These are phyloP conservation scores for Lepidotrigona ventralis DNA, from an alignment of 1,140 invertebrate genomes.

Conservation along the genomic window DNA sequence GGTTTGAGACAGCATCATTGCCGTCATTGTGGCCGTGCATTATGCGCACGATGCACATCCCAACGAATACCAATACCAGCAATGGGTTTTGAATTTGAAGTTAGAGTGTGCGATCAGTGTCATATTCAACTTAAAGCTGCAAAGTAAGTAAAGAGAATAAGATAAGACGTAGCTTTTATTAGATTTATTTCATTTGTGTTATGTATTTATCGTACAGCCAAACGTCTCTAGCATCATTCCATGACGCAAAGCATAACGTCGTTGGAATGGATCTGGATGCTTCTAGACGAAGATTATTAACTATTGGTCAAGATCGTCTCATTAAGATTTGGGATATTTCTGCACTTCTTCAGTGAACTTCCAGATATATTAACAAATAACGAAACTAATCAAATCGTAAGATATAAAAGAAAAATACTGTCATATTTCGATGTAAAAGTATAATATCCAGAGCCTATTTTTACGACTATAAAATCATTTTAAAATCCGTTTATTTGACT, in stretches of 20 bases:
- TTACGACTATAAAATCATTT: constrained; percentile 62
- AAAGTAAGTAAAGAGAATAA: constrained; percentile 84
- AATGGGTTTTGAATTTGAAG: constrained; percentile 99
- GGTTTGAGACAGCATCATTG: constrained; percentile 95
- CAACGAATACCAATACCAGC: constrained; percentile 93
- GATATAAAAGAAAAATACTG: constrained; percentile 44
- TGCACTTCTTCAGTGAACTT: constrained; percentile 80
- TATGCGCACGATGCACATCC: constrained; percentile 95
- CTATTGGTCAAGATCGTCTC: constrained; percentile 95
- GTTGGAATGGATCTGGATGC: constrained; percentile 94
- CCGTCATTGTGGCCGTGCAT: constrained; percentile 94
- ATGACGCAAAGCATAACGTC: constrained; percentile 96
- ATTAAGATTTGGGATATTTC: constrained; percentile 94
- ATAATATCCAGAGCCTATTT: constrained; percentile 64
- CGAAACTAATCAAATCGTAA: constrained; percentile 60
- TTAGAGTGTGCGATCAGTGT: constrained; percentile 97
- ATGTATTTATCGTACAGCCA: constrained; percentile 82
- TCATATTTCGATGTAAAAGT: constrained; percentile 50
- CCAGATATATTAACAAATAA: constrained; percentile 45
- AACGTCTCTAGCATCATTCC: constrained; percentile 94
- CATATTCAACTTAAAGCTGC: constrained; percentile 89
- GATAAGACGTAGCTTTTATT: neutral
- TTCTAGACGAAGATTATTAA: constrained; percentile 90
- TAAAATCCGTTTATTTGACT: constrained; percentile 38
- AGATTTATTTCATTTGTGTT: constrained; percentile 4